A percentile compares a stretch with the other conserved stretches of the same genome.
phyloP scores from a whole-genome alignment of 2,797 vertebrate species.

The Ctenosaura bakeri region DNA sequence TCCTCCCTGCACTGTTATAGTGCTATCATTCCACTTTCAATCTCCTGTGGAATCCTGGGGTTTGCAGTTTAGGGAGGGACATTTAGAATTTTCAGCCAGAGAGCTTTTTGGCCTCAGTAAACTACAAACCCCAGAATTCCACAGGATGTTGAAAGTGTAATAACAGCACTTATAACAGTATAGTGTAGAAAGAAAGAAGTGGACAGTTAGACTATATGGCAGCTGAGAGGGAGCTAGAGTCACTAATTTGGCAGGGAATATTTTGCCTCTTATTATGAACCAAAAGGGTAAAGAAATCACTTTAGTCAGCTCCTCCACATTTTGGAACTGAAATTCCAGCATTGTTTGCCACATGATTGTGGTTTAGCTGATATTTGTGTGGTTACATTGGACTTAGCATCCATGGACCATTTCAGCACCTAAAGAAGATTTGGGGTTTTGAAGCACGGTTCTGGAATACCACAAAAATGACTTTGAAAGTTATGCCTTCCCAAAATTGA shows the following conservation, averaged over 20 bases:
- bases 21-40: too few species aligned
- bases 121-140: too few species aligned
- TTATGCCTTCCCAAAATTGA: not conserved
- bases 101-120: too few species aligned
- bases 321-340: not conserved
- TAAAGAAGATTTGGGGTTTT: not conserved
- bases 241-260: rapidly evolving
- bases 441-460: not conserved
- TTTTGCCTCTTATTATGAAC: not conserved
- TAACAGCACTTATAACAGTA: too few species aligned
- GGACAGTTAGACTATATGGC: not conserved
- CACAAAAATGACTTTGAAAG: not conserved
- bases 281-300: not conserved
- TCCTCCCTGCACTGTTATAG: too few species aligned
- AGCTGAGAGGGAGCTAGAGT: not conserved
- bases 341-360: not conserved
- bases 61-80: too few species aligned
- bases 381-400: not conserved
- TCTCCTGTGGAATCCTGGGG: too few species aligned
- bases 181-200: not conserved
- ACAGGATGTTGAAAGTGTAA: too few species aligned
- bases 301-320: rapidly evolving
- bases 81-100: too few species aligned
- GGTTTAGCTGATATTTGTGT: not conserved
- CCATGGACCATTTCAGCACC: not conserved